phyloP scores from a whole-genome alignment of 2,888 invertebrate genomes.

The Oscheius sp. region DNA sequence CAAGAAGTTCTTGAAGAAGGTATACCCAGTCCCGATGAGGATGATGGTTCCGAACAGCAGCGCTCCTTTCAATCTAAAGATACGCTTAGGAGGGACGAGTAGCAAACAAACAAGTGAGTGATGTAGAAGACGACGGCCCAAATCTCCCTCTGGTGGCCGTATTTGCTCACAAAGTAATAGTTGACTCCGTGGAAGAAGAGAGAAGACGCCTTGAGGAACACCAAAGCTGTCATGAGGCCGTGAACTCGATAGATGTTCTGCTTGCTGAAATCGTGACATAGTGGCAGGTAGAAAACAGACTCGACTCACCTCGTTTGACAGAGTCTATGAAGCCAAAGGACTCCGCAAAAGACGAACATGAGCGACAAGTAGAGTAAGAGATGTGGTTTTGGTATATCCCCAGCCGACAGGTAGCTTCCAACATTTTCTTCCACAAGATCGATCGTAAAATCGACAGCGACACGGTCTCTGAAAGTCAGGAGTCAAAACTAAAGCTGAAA shows the following conservation, averaged over 20 bases:
- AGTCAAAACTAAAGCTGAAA: background rate
- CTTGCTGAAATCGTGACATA: conserved; percentile 68
- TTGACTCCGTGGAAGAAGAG: conserved; percentile 89
- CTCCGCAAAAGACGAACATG: conserved; percentile 88
- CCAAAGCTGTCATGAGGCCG: conserved; percentile 92
- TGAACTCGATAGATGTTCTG: conserved; percentile 87
- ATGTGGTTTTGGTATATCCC: conserved; percentile 93
- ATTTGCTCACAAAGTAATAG: conserved; percentile 88
- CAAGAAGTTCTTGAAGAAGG: conserved; percentile 95
- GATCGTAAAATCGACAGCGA: conserved; percentile 75
- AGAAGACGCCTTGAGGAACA: conserved; percentile 85
- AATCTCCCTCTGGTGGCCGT: conserved; percentile 92
- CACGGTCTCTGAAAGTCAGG: conserved; percentile 59
- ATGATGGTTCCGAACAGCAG: conserved; percentile 95
- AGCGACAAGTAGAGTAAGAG: conserved; percentile 91
- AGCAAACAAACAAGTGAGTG: conserved; percentile 87
- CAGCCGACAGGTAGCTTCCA: conserved; percentile 76
- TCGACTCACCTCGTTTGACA: conserved; percentile 77
- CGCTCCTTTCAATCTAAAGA: conserved; percentile 84
- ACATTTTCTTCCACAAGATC: conserved; percentile 87
- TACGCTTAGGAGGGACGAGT: background rate
- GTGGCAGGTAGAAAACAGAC: conserved; percentile 1
- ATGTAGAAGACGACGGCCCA: conserved; percentile 98
- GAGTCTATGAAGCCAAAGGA: conserved; percentile 90
- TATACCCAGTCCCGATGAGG: conserved; percentile 97